Evolutionary conservation across 2,888 invertebrate genomes (phyloP), one percentile per base, ranked within the genome.

Genomic region (Machimus atricapillus): DNA sequence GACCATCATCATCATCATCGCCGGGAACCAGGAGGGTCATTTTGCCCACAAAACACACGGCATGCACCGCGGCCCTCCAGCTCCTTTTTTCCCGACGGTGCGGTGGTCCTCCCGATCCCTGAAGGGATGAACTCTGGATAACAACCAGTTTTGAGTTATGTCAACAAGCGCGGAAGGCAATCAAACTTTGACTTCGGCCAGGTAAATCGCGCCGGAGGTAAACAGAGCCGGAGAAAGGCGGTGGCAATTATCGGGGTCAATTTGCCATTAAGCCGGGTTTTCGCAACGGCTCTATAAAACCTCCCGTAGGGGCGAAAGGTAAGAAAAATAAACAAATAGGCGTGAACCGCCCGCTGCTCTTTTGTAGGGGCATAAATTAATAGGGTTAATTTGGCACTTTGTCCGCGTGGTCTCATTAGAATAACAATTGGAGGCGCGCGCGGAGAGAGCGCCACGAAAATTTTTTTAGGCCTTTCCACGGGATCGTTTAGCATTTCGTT

Each of bases 81-180:
- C 31, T 79, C 31, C 79, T 66, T 27, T 66, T 27, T 46, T 46
- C 16, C 43, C 4, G 43, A 46, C 43, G 43, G 43, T 46, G 12
- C 27, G 23, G 12, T 66, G 23, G 66, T 23, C 66, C 23, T 27
- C 27, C 58, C 58, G 58, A 37, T 82, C 82, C 82, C 82, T 37
- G 43, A 58, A 66, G 82, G 82, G 82, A 82, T 82, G 58, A 16
- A 23, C 37, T 14, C 58, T 19, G 58, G 58, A 37, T 12, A 52
- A 52, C 34, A 37, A 82, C 82, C 82, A 82, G 58, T 82, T 82
- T 82, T 82, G 82, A 82, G 82, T 82, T 82, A 82, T 82, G 82
- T 82, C 82, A 82, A 82, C 82, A 82, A 58, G 58, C 82, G 46
- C 19, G 23, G 12, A 34, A 14, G 58, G 58, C 37, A 58, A 82